Percentiles rank a stretch among this genome's conserved stretches.
phyloP scores from a whole-genome alignment of 64 coral and sea anemone genomes.

The Montipora efflorescens region DNA sequence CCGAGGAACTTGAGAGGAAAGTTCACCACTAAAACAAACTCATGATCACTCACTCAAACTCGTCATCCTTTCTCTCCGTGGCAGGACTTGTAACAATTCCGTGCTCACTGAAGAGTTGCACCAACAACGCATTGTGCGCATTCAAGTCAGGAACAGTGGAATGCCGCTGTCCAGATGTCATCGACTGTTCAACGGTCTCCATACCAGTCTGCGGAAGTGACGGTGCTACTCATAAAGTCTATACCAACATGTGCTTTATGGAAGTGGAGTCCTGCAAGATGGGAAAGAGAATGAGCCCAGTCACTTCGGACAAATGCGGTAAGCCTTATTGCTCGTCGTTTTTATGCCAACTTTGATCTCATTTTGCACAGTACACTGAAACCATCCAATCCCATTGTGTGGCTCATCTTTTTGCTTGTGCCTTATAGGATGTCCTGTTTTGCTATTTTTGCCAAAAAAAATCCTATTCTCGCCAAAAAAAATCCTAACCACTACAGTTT shows the following conservation, averaged over 20 bases:
- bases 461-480: no score
- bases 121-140: conserved; percentile 61
- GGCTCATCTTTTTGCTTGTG: no score
- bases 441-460: no score
- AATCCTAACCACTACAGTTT: no score
- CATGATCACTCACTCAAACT: no score
- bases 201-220: conserved; percentile 51
- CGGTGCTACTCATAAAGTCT: conserved; percentile 39
- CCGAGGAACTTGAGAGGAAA: no score
- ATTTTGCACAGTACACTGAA: no score
- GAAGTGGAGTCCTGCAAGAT: conserved; percentile 46
- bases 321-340: background rate
- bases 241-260: conserved; percentile 47
- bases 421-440: no score
- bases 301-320: conserved; percentile 45
- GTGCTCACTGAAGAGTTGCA: conserved; percentile 77
- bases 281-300: conserved; percentile 30
- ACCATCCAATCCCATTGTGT: no score
- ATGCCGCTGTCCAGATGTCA: conserved; percentile 82
- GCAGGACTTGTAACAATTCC: conserved; percentile 68
- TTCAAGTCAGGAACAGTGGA: conserved; percentile 67
- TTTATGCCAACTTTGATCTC: background rate
- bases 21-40: no score
- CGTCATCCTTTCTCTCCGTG: background rate
- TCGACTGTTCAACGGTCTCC: conserved; percentile 47